These are phyloP conservation scores for Pseudomyrmex flavicornis DNA, from an alignment of 1,140 invertebrate species.

Conservation along the genomic window DNA sequence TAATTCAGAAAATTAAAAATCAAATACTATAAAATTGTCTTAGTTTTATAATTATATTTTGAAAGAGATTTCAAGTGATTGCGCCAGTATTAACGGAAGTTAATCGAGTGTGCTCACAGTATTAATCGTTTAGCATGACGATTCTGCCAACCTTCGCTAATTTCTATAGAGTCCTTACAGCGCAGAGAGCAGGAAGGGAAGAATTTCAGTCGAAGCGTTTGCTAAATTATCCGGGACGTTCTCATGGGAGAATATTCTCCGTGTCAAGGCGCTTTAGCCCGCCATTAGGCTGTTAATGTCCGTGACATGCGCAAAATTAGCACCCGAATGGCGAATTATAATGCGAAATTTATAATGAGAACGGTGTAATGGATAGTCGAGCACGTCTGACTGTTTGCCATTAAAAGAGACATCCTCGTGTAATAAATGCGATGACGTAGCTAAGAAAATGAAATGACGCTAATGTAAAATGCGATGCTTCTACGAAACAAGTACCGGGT, in stretches of 20 bases:
- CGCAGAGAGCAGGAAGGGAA: constrained; percentile 1
- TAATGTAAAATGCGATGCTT: not conserved
- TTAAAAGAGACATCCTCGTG: not conserved
- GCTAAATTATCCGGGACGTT: constrained; percentile 59
- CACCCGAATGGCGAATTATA: constrained; percentile 69
- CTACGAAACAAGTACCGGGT: not conserved
- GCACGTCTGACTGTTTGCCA: constrained; percentile 42
- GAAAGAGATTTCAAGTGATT: not conserved
- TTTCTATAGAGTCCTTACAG: not conserved
- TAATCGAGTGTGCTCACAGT: constrained; percentile 4
- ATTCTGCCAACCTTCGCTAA: constrained; percentile 26
- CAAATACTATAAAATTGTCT: too few relatives aligned
- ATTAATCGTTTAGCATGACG: constrained; percentile 32
- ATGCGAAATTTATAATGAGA: constrained; percentile 61
- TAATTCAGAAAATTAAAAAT: too few relatives aligned
- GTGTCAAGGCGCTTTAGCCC: constrained; percentile 67
- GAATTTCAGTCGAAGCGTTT: constrained; percentile 46
- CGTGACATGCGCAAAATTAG: constrained; percentile 73
- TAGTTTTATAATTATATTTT: too few relatives aligned
- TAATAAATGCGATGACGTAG: constrained; percentile 15
- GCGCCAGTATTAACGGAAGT: not conserved
- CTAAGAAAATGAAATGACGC: not conserved
- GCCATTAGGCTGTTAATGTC: constrained; percentile 72
- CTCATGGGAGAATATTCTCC: constrained; percentile 40
- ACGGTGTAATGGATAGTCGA: constrained; percentile 44